A percentile compares a stretch with the other conserved stretches of the same genome.
These are phyloP conservation scores for Astur gentilis DNA, from an alignment of 2,113 vertebrate genomes.

Conservation along the genomic window DNA sequence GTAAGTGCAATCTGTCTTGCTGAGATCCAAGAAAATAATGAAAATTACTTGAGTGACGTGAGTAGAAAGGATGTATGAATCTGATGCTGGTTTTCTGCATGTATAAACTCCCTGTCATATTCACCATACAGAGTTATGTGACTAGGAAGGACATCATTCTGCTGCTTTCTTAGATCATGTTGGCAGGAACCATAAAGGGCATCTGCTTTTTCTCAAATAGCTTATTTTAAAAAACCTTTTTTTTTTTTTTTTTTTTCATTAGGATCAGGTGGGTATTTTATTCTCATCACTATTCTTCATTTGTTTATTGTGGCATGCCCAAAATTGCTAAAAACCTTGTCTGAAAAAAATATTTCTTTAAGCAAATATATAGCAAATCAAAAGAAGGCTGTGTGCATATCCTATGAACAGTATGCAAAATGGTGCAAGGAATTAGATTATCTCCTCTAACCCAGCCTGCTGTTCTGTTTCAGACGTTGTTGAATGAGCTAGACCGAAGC, in stretches of 20 bases:
- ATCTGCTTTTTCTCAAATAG: not conserved
- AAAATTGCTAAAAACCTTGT: not conserved
- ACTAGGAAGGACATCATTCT: not conserved
- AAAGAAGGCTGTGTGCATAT: not conserved
- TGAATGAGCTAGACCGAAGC: constrained; percentile 92
- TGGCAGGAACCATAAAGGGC: not conserved
- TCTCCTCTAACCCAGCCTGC: not conserved
- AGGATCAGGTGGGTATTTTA: not conserved
- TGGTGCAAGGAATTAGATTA: not conserved
- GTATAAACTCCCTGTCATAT: not conserved
- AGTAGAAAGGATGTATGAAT: not conserved
- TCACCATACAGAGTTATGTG: not conserved
- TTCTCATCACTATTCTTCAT: not conserved
- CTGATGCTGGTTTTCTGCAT: not conserved
- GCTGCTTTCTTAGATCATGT: not conserved
- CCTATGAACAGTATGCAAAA: not conserved
- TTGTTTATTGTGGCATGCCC: not conserved
- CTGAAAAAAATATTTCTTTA: not conserved
- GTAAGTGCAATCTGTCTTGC: not conserved
- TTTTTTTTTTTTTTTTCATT: not conserved
- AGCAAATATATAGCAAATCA: not conserved
- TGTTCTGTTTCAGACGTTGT: constrained; percentile 78
- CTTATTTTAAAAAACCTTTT: not conserved
- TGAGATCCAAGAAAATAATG: not conserved
- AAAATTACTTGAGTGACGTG: not conserved